These are phyloP conservation scores for Akabosia matsudoensis DNA, from an alignment of 1,140 invertebrate species.

Conservation along the genomic window DNA sequence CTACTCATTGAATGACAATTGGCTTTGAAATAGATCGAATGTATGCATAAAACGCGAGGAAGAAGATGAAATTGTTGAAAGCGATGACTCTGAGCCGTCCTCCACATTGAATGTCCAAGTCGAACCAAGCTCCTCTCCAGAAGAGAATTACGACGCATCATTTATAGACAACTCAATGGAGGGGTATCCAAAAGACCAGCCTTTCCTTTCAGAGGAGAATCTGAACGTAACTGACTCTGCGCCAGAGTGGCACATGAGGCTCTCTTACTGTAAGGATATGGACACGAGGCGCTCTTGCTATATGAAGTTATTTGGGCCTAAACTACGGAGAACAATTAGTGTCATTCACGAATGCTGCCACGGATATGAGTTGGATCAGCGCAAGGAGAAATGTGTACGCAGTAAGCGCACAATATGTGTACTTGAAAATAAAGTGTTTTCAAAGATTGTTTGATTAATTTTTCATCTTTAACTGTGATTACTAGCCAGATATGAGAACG, in stretches of 20 bases:
- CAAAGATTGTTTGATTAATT: not conserved
- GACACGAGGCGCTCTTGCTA: constrained; percentile 59
- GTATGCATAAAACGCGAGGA: constrained; percentile 56
- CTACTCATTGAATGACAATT: not conserved
- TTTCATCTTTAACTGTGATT: constrained; percentile 11
- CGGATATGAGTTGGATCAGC: constrained; percentile 56
- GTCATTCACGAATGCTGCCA: constrained; percentile 59
- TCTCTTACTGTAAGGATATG: constrained; percentile 57
- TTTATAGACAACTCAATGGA: constrained; percentile 38
- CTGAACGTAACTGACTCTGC: not conserved
- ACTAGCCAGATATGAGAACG: constrained; percentile 42
- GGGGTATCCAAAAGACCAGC: constrained; percentile 52
- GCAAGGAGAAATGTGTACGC: constrained; percentile 54
- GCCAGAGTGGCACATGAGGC: constrained; percentile 47
- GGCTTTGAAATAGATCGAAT: constrained; percentile 47
- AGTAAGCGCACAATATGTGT: constrained; percentile 46
- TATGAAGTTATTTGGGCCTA: constrained; percentile 47
- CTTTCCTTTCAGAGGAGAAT: constrained; percentile 49
- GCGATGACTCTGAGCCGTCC: not conserved
- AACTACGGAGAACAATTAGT: constrained; percentile 31
- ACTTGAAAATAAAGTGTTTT: not conserved
- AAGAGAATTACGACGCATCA: constrained; percentile 46
- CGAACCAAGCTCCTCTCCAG: constrained; percentile 41
- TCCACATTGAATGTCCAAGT: constrained; percentile 38
- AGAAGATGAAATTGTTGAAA: constrained; percentile 48